These are phyloP conservation scores for Panurus biarmicus DNA, from an alignment of 2,113 vertebrate species.

Conservation along the genomic window DNA sequence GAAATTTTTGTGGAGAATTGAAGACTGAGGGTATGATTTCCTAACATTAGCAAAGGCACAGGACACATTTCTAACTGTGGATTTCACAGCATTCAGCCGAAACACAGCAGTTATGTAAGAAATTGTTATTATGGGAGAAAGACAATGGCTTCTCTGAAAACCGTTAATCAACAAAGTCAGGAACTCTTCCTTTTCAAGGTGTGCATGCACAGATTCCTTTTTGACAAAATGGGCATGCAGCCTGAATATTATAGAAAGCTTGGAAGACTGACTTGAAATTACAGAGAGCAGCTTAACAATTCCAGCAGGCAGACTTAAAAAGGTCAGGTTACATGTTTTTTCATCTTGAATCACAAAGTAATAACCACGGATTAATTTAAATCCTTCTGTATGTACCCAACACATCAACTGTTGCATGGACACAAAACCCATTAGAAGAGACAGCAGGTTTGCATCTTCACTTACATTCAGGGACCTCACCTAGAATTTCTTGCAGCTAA, in stretches of 20 bases:
- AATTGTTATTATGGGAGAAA: neutral
- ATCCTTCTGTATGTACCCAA: neutral
- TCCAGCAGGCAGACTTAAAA: neutral
- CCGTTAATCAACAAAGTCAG: neutral
- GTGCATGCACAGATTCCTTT: neutral
- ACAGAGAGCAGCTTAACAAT: neutral
- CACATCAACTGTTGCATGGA: fast-evolving
- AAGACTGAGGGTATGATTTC: neutral
- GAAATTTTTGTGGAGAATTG: neutral
- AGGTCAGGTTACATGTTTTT: neutral
- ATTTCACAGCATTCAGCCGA: neutral
- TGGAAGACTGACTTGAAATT: neutral
- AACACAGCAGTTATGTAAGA: neutral
- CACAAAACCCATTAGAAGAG: neutral
- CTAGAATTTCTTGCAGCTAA: neutral
- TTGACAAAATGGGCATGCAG: neutral
- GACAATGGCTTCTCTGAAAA: neutral
- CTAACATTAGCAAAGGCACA: neutral
- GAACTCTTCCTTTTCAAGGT: neutral
- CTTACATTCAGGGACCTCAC: neutral
- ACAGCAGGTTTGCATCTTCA: neutral
- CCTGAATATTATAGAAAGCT: neutral
- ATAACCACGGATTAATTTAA: neutral
- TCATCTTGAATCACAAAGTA: neutral
- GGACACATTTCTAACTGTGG: neutral